phyloP scores from a whole-genome alignment of 92 coral and sea anemone species.

The Umimayanthus chanpuru region DNA sequence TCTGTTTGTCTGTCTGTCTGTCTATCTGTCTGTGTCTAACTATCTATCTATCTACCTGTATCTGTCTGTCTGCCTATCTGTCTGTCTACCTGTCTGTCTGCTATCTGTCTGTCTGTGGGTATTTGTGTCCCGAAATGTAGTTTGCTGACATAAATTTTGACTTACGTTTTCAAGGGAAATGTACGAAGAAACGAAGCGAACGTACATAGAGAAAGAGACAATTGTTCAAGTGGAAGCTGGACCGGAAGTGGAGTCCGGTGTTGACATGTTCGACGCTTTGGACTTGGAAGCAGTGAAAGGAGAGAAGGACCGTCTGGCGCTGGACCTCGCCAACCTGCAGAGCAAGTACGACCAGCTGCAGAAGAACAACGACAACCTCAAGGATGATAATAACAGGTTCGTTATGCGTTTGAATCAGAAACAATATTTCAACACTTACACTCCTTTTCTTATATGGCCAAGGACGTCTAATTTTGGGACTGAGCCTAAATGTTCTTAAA shows the following conservation, averaged over 20 bases:
- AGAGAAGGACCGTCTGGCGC: conserved; percentile 76
- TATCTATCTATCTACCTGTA: too few species aligned
- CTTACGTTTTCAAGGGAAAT: conserved; percentile 40
- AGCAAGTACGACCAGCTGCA: conserved; percentile 74
- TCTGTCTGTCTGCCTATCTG: background rate
- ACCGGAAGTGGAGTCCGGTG: conserved; percentile 69
- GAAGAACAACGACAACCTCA: conserved; percentile 70
- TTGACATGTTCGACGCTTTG: conserved; percentile 75
- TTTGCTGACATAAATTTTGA: background rate
- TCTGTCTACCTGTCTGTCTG: background rate
- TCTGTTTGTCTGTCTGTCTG: background rate
- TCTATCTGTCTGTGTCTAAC: background rate
- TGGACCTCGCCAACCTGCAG: conserved; percentile 78
- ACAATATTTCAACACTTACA: background rate
- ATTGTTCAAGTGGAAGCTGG: conserved; percentile 66
- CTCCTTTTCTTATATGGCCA: too few species aligned
- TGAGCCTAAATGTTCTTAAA: too few species aligned
- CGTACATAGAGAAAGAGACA: conserved; percentile 67
- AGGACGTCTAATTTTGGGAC: too few species aligned
- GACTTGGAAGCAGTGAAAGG: conserved; percentile 78
- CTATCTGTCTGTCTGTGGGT: background rate
- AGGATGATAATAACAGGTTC: conserved; percentile 70
- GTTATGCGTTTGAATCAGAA: background rate
- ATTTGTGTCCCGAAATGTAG: background rate
- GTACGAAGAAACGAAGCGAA: conserved; percentile 52